Evolutionary conservation across 2,888 invertebrate genomes (phyloP).

Genomic region (Platerodrilus igneus): DNA sequence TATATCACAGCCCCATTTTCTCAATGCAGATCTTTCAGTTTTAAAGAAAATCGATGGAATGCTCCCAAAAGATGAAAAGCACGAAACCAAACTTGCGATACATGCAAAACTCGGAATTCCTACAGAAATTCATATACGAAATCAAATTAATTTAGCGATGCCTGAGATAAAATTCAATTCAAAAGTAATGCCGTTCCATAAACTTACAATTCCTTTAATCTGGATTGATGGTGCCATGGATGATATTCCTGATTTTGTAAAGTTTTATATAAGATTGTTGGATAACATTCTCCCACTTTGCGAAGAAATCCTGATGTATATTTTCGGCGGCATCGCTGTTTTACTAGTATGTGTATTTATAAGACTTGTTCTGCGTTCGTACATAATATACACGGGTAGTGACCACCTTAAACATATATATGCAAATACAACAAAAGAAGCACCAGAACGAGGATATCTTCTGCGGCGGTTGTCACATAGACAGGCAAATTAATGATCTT

Average conservation of each 20-base stretch:
- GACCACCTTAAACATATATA: too few species aligned
- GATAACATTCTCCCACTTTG: conserved; percentile 33
- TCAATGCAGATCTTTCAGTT: conserved; percentile 58
- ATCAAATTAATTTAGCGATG: conserved; percentile 71
- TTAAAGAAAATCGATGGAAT: conserved; percentile 59
- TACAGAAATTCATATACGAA: conserved; percentile 56
- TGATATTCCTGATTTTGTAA: conserved; percentile 33
- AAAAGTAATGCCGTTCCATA: conserved; percentile 57
- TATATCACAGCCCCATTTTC: conserved; percentile 59
- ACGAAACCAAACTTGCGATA: conserved; percentile 57
- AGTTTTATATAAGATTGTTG: conserved; percentile 30
- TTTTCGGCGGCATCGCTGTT: conserved; percentile 35
- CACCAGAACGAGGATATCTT: too few species aligned
- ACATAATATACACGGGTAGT: too few species aligned
- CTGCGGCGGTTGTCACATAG: too few species aligned
- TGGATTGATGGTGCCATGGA: conserved; percentile 61
- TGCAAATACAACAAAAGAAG: too few species aligned
- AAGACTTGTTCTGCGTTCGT: too few species aligned
- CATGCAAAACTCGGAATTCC: conserved; percentile 71
- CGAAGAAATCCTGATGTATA: conserved; percentile 33
- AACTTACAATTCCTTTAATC: conserved; percentile 63
- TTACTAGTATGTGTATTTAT: conserved; percentile 38
- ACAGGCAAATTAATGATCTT: too few species aligned
- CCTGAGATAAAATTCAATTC: conserved; percentile 58
- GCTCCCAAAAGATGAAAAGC: conserved; percentile 54